Conservation (phyloP, 2,888 invertebrate genomes). For the Melikaiella ostensackeni region DNA sequence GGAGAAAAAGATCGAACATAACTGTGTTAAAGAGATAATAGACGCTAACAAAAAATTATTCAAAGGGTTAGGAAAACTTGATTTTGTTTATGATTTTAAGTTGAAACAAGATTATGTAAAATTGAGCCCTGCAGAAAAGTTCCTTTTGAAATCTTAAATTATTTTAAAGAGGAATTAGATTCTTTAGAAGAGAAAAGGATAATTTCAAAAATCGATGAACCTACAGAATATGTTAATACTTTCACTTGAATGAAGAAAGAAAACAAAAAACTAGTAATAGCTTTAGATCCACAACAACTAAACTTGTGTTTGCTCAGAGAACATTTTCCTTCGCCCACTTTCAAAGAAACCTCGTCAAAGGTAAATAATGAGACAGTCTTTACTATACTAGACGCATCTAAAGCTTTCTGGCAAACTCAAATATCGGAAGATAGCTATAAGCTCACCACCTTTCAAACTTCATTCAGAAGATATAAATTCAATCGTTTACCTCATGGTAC, state of each 20-base stretch:
- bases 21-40: not conserved
- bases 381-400: no score
- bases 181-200: conserved; percentile 47
- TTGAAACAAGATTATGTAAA: conserved; percentile 42
- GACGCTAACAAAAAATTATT: conserved; percentile 43
- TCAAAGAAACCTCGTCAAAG: no score
- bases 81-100: no score
- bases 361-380: no score
- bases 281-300: no score
- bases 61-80: conserved; percentile 49
- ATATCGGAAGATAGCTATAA: no score
- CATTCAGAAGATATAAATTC: no score
- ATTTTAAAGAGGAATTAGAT: conserved; percentile 36
- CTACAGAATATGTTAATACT: conserved; percentile 52
- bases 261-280: conserved; percentile 55
- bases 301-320: no score
- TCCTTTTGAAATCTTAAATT: conserved; percentile 21
- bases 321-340: no score
- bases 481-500: no score
- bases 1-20: not conserved
- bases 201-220: conserved; percentile 47
- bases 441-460: no score
- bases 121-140: conserved; percentile 40
- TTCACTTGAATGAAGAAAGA: conserved; percentile 52
- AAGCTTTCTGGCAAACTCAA: no score